Conservation (phyloP, 2,113 vertebrate genomes). For the Colistium nudipinnis region DNA sequence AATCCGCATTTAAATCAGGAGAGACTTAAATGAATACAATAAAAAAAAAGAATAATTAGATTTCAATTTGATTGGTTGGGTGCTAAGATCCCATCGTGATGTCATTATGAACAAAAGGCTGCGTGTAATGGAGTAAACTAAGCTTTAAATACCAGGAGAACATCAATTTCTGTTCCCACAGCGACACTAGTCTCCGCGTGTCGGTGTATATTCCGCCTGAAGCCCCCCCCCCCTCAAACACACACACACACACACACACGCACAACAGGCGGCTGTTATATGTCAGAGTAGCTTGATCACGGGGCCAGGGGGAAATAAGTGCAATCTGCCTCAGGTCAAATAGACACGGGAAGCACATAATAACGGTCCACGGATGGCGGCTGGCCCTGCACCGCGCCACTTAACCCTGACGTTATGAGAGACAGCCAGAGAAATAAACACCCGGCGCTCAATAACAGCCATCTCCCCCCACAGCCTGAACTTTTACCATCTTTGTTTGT, state of each 20-base stretch:
- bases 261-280: slow-evolving; percentile 41
- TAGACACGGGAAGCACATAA: slow-evolving; percentile 77
- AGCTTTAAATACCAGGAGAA: too few relatives aligned
- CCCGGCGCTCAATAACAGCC: slow-evolving; percentile 63
- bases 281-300: slow-evolving; percentile 68
- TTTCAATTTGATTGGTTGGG: too few relatives aligned
- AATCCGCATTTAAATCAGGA: too few relatives aligned
- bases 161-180: neutral
- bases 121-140: too few relatives aligned
- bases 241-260: slow-evolving; percentile 26
- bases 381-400: slow-evolving; percentile 53
- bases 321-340: slow-evolving; percentile 81
- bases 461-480: slow-evolving; percentile 56
- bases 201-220: neutral
- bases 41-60: too few relatives aligned
- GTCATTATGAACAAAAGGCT: too few relatives aligned
- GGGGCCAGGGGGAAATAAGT: slow-evolving; percentile 84
- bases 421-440: slow-evolving; percentile 64
- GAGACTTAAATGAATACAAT: too few relatives aligned
- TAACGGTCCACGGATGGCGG: slow-evolving; percentile 77
- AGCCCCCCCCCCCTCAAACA: neutral
- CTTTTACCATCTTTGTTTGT: slow-evolving; percentile 68
- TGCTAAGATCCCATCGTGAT: too few relatives aligned
- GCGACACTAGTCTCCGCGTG: neutral
- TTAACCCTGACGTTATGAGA: slow-evolving; percentile 76